Percentiles rank a stretch among this genome's conserved stretches.
These are phyloP conservation scores for Amazona vittata DNA, from an alignment of 2,113 vertebrate genomes.

Conservation along the genomic window DNA sequence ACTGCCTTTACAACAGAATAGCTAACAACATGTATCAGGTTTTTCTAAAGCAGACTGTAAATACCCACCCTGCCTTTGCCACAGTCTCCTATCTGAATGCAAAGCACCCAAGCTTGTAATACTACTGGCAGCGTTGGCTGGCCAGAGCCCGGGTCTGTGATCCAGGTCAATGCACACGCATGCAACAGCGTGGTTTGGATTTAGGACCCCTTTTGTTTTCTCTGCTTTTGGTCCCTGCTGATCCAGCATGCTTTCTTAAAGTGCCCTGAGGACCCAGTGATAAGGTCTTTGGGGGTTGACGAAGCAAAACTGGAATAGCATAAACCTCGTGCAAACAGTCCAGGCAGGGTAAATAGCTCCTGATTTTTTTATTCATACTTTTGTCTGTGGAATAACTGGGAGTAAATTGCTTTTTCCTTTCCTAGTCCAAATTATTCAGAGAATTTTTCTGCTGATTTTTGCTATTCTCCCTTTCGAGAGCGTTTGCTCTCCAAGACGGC, in stretches of 20 bases:
- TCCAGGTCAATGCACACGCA: background rate
- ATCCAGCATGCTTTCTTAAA: background rate
- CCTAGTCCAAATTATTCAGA: slow-evolving; percentile 42
- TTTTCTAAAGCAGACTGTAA: background rate
- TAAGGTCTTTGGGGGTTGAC: slow-evolving; percentile 6
- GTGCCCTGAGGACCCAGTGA: background rate
- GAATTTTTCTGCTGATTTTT: slow-evolving; percentile 55
- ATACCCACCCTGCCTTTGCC: background rate
- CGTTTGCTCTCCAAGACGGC: background rate
- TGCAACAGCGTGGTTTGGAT: background rate
- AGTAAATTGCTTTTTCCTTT: slow-evolving; percentile 60
- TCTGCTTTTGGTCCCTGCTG: slow-evolving; percentile 9
- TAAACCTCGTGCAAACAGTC: slow-evolving; percentile 30
- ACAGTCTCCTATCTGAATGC: background rate
- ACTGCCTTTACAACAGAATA: background rate
- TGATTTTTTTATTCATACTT: slow-evolving; percentile 51
- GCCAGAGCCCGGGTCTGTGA: background rate
- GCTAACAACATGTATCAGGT: background rate
- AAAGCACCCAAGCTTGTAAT: background rate
- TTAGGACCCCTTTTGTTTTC: slow-evolving; percentile 7
- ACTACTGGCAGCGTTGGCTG: rapidly evolving
- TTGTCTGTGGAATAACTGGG: slow-evolving; percentile 54
- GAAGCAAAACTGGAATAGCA: slow-evolving; percentile 20
- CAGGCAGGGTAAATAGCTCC: slow-evolving; percentile 44
- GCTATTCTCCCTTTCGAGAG: slow-evolving; percentile 22